Conservation (phyloP, 2,888 invertebrate species). For the Acanthopleura granulata region DNA sequence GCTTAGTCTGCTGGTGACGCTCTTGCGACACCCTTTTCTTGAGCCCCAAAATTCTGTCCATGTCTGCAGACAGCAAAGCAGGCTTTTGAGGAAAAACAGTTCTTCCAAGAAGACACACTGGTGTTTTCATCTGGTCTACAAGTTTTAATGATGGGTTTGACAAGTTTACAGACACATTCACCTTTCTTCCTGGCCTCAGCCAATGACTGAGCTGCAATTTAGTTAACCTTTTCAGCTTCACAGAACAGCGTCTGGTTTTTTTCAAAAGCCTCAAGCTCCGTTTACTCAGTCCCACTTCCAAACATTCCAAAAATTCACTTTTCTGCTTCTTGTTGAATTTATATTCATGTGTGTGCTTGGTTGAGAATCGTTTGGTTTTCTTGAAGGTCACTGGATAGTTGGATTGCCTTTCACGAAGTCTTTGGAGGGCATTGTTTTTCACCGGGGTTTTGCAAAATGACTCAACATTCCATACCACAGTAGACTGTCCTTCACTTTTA, state of each 20-base stretch:
- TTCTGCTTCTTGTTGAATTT: slow-evolving; percentile 48
- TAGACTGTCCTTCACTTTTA: slow-evolving; percentile 42
- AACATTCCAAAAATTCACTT: slow-evolving; percentile 44
- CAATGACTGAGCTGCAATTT: slow-evolving; percentile 41
- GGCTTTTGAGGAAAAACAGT: slow-evolving; percentile 49
- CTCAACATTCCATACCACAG: slow-evolving; percentile 48
- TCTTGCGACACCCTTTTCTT: slow-evolving; percentile 32
- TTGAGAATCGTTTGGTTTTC: slow-evolving; percentile 37
- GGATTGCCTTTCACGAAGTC: slow-evolving; percentile 47
- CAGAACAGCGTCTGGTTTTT: slow-evolving; percentile 41
- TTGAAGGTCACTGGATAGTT: slow-evolving; percentile 50
- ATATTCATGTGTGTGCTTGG: slow-evolving; percentile 47
- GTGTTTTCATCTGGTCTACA: neutral
- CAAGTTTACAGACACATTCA: neutral
- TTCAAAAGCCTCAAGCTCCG: slow-evolving; percentile 41
- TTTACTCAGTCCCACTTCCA: slow-evolving; percentile 50
- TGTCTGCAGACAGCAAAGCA: slow-evolving; percentile 43
- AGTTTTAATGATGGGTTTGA: neutral
- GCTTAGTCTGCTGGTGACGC: neutral
- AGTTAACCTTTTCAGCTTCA: slow-evolving; percentile 41
- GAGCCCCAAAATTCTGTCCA: slow-evolving; percentile 52
- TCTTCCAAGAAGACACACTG: neutral
- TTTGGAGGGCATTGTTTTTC: slow-evolving; percentile 50
- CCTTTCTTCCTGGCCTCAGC: neutral
- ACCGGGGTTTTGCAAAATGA: slow-evolving; percentile 54